Evolutionary conservation across 2,113 vertebrate species (phyloP), one percentile per base, ranked within the genome.

Genomic region (Semicossyphus pulcher): DNA sequence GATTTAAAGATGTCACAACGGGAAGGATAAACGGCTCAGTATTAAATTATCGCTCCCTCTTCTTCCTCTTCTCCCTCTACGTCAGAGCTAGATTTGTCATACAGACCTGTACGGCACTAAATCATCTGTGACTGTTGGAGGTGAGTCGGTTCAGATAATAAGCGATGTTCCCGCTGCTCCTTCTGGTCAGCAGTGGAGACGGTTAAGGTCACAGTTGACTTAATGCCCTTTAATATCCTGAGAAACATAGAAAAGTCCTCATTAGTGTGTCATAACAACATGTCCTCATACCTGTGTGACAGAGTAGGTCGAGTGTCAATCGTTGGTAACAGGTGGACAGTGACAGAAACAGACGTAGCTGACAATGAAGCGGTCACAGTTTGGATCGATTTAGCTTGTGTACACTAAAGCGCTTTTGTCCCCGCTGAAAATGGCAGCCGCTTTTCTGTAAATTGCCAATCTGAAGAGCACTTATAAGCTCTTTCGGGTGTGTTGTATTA

Each of bases 151-250:
- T 44, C 41, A 44, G 18, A 44, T 44, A 26, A 12, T 2, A 39
- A 18, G 41, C 1, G 18, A 14, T 20, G 57, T 20, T 42, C 21
- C 34, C 5, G 34, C 32, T 23, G 32, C 9, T 41, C 11, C 9
- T 5, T 39, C 3, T 21, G 28, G 28, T 47, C n/a, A 16, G 26
- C 42, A 20, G 7, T 4, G 51, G 9, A 16, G 37, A 21, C 0
- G 0, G 4, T 5, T 34, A 59, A 75, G 65, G 59, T 75, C 65
- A 53, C 47, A 11, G 5, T 21, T 6, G 20, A 75, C 52, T 44
- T 44, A 56, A n/a, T 48, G 72, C 20, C 72, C 65, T 71, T 76
- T 32, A 49, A 72, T 1, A 53, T 53, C 10, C 20, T 26, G 37
- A 28, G 39, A 28, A 32, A 54, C 18, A 1, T 23, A n/a, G 12